Evolutionary conservation across 2,113 vertebrate species (phyloP), one percentile per base, ranked within the genome.

Genomic region (Eulacestoma nigropectus): DNA sequence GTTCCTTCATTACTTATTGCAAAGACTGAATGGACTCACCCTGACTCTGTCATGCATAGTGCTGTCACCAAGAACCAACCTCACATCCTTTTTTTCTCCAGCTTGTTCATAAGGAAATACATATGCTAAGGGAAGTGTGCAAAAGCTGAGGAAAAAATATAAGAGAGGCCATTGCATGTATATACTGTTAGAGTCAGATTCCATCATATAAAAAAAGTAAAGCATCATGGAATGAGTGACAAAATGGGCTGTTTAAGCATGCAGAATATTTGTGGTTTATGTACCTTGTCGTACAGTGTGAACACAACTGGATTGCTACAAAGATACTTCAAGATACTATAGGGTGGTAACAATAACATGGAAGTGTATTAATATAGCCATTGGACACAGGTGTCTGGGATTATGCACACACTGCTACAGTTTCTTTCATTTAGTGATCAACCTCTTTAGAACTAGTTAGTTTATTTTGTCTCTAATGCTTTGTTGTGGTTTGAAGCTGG

Each of bases 351-450:
- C 8, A 55, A 21, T 6, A 73, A 46, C 7, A 42, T 39, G 9
- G 42, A 83, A 68, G 3, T 3, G 2, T 65, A 33, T 22, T 25
- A 52, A 35, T 49, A 41, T 5, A 53, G 16, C 17, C 1, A 6
- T 0, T 29, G 26, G 26, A 35, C 1, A 1, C 22, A 57, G 26
- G 21, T 1, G 3, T 30, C 22, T 65, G 32, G 4, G 11, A 80
- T 23, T 69, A 52, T 16, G 16, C 3, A 41, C 3, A 19, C 5
- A 30, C 2, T 15, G 16, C 23, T 44, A 27, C 5, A 17, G 41
- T 33, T 56, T 22, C 6, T 74, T 72, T 52, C 11, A 30, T 68
- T 67, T 47, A 32, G 9, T 46, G 11, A 35, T n/a, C 0, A 3
- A 6, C 33, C 6, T 65, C 35, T 68, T 89, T 49, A 73, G 30